Evolutionary conservation across 2,888 invertebrate species (phyloP), one percentile per base, ranked within the genome.

Genomic region (Orchesella flavescens): DNA sequence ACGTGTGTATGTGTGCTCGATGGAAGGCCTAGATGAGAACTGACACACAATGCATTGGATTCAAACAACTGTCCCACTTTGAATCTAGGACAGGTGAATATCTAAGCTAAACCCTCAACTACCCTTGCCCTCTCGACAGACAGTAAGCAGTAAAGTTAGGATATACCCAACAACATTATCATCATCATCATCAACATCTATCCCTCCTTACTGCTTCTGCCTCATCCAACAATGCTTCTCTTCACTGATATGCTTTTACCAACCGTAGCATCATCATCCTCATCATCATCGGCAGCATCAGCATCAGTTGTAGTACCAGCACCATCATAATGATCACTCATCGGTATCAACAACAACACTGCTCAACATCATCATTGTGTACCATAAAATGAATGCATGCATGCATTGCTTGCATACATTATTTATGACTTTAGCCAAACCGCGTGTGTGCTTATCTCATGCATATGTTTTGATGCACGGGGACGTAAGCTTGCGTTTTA

Each of bases 1-100:
- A 75, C 83, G 84, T 84, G 78, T 83, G 86, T 84, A n/a, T 76
- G 84, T 85, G 86, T 83, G 85, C 84, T 86, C 86, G 84, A 86
- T 76, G 72, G 84, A 72, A 86, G 86, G 86, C 88, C 86, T 86
- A 87, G 87, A 86, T 87, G 87, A 87, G 87, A 87, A 88, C 88
- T 88, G 88, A 88, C 88, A 88, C 87, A 88, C 87, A 87, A 88
- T 86, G 80, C 83, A 84, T 84, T 83, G 81, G 83, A 86, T 86
- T 86, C 84, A 85, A 85, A 85, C 85, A 86, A 86, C 85, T 86
- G 86, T 83, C 86, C 86, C 85, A 86, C 83, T 85, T 86, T 85
- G 84, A 83, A 86, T 85, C 85, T 86, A 85, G 86, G 85, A 86
- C 86, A 86, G 86, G 86, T 86, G 86, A 86, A 85, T 86, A 86